Evolutionary conservation across 2,888 invertebrate genomes (phyloP), one percentile per base, ranked within the genome.

Genomic region (Eupithecia inturbata): DNA sequence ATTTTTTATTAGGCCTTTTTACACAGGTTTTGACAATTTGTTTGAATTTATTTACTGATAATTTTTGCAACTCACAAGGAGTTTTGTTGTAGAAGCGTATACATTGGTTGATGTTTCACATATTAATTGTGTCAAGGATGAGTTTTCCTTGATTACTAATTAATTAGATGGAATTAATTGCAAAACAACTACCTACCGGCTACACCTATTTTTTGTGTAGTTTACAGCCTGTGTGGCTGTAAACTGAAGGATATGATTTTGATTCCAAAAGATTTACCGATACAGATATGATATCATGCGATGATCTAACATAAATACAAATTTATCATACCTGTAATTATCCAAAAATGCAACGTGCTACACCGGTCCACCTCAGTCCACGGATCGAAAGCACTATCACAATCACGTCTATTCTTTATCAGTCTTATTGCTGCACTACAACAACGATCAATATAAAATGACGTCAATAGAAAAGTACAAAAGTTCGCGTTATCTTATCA

Each of bases 401-500:
- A 68, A 74, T 68, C 69, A 74, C 75, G 73, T 78, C 70, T 67
- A 78, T 64, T 45, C 71, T 60, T 71, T 72, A 60, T 57, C 76
- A 49, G 63, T 62, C 57, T 36, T 64, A 33, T 12, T 68, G 67
- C 74, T 77, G 66, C 71, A 79, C 76, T 63, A 36, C 33, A 75
- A 68, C 70, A 79, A 72, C 74, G 53, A 60, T 77, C 70, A 72
- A 72, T 67, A 36, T 68, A 57, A n/a, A 57, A 57, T 33, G 63
- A 64, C 36, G 63, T 33, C 4, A 33, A 33, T 64, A 57, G 10
- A 33, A 64, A 70, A 82, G 75, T 72, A 71, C 79, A 83, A 87
- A 85, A 87, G 87, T 83, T 82, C 79, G 79, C 83, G 78, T 80
- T 84, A 73, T 79, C 86, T 86, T 90, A 92, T 90, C 90, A 87